These are phyloP conservation scores for Magallana angulata DNA, from an alignment of 1,140 invertebrate species.

Conservation along the genomic window DNA sequence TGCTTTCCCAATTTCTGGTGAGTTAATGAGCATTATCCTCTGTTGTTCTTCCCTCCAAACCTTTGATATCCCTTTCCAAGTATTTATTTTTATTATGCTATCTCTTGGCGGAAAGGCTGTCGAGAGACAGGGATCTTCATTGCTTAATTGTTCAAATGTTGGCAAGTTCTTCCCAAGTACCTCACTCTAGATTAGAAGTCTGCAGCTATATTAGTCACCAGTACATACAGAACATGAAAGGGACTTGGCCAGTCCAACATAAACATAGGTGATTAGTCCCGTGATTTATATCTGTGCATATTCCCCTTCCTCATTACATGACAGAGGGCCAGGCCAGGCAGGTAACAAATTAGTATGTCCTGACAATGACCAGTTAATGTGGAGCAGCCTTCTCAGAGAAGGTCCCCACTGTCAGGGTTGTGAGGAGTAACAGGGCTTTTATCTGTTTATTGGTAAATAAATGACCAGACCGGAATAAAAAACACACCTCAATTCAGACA, in stretches of 20 bases:
- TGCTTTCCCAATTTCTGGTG: conserved; percentile 22
- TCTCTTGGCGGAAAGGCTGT: not conserved
- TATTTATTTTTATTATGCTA: conserved; percentile 9
- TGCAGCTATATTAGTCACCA: too few species aligned
- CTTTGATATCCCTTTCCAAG: conserved; percentile 9
- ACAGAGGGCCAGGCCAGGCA: not conserved
- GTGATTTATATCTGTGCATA: not conserved
- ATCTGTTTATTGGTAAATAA: conserved; percentile 22
- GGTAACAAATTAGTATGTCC: conserved; percentile 3
- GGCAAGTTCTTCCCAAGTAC: not conserved
- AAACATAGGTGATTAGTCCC: not conserved
- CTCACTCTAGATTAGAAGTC: not conserved
- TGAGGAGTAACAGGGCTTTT: not conserved
- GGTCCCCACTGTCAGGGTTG: not conserved
- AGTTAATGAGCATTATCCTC: not conserved
- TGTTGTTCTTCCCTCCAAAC: not conserved
- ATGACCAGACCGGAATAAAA: not conserved
- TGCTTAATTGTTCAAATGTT: conserved; percentile 28
- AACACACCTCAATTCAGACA: conserved; percentile 3
- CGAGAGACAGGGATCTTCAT: not conserved
- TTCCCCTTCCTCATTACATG: not conserved
- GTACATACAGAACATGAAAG: too few species aligned
- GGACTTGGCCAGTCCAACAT: not conserved
- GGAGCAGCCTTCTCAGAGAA: not conserved
- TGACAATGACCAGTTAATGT: not conserved